Evolutionary conservation across 2,113 vertebrate species (phyloP).

Genomic region (Colossoma macropomum): DNA sequence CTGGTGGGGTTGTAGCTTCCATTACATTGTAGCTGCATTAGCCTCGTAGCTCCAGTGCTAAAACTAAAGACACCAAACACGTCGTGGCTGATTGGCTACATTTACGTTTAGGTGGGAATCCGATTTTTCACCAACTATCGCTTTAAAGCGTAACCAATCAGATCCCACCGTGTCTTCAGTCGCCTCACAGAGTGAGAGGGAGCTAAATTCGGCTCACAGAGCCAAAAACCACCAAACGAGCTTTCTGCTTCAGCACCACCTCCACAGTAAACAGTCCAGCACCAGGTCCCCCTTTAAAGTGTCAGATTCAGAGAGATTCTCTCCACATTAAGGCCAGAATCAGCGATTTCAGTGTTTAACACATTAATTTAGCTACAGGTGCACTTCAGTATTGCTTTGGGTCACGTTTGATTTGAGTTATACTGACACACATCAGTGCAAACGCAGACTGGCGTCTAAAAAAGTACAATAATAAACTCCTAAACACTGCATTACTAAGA

Average conservation of each 20-base stretch:
- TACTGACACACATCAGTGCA: neutral
- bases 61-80: too few relatives aligned
- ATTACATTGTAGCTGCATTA: too few relatives aligned
- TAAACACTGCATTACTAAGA: neutral
- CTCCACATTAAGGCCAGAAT: neutral
- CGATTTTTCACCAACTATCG: too few relatives aligned
- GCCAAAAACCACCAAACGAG: neutral
- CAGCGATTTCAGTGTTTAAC: neutral
- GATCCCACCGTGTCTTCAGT: slow-evolving; percentile 12
- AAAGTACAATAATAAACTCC: neutral
- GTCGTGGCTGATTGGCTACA: too few relatives aligned
- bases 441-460: neutral
- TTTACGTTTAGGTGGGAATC: too few relatives aligned
- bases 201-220: neutral
- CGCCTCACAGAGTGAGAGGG: neutral
- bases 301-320: neutral
- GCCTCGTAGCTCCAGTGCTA: too few relatives aligned
- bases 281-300: neutral
- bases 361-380: neutral
- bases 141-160: neutral
- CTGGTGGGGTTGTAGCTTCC: too few relatives aligned
- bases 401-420: neutral
- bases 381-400: neutral
- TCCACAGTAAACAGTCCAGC: neutral
- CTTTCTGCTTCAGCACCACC: neutral